phyloP scores from a whole-genome alignment of 2,888 invertebrate genomes.

The Acanthoscelides obtectus region DNA sequence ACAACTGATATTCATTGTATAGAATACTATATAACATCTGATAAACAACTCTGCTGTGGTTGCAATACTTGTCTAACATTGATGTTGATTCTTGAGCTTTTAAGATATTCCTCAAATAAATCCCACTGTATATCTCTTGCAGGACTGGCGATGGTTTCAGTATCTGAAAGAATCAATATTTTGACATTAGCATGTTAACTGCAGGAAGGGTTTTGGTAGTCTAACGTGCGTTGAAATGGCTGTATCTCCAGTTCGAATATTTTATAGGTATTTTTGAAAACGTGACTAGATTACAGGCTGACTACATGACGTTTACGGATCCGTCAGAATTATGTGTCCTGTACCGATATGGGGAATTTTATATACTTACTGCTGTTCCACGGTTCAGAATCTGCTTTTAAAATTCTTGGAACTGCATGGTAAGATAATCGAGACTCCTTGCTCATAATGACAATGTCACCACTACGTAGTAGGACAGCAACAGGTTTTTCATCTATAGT shows the following conservation, averaged over 20 bases:
- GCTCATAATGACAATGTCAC: constrained; percentile 90
- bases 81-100: constrained; percentile 81
- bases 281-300: too few relatives aligned
- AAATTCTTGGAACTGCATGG: constrained; percentile 90
- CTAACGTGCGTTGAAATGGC: too few relatives aligned
- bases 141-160: neutral
- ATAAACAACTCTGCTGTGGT: constrained; percentile 52
- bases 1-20: too few relatives aligned
- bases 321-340: too few relatives aligned
- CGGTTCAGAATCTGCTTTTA: constrained; percentile 49
- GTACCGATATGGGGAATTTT: too few relatives aligned
- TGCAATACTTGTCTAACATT: constrained; percentile 88
- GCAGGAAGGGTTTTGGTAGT: too few relatives aligned
- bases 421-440: constrained; percentile 78
- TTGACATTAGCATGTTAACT: constrained; percentile 8
- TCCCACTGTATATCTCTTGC: constrained; percentile 50
- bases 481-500: constrained; percentile 62
- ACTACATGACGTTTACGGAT: too few relatives aligned
- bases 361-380: constrained; percentile 48
- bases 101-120: constrained; percentile 58
- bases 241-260: too few relatives aligned
- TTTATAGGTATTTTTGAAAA: too few relatives aligned
- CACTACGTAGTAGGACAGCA: constrained; percentile 75
- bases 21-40: neutral
- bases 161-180: neutral